Evolutionary conservation across 2,113 vertebrate species (phyloP), one percentile per base, ranked within the genome.

Genomic region (Sceloporus tristichus): DNA sequence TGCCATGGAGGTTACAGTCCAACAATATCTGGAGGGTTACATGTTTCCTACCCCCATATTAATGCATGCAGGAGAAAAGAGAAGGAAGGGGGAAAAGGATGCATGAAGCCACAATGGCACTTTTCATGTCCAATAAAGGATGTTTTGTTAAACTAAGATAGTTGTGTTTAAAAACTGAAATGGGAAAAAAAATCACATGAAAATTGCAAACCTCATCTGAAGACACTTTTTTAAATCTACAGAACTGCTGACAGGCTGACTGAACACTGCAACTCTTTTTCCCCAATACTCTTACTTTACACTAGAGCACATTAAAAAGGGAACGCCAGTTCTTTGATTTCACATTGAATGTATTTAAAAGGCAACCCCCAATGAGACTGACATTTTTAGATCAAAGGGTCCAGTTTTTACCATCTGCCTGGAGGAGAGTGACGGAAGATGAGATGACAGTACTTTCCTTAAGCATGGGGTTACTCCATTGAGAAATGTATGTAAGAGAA

Each of bases 271-370:
- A 53, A 54, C 29, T 8, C 42, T 10, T 74, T 62, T 9, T 56
- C 70, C 70, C 88, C 48, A 77, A 83, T 65, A 2, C 90, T 81
- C 70, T 70, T 88, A 88, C 89, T 75, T 85, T 86, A 90, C 87
- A 87, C 79, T 86, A 79, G 82, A 84, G 0, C 7, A 85, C 76
- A 75, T 4, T 78, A 92, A 92, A 89, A 79, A 89, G 42, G 2
- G 0, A 82, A 84, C 21, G 84, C 74, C 90, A 73, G 68, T 7
- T 14, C 16, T 6, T 0, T 81, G 0, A 0, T 84, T 62, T 79
- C 59, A 78, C 82, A 21, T 23, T 84, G 19, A 23, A 74, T 25
- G 19, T 34, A 74, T 25, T 34, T 65, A 40, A 54, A 78, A 2
- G 2, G 59, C 48, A 53, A 86, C 4, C 18, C 0, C 27, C 83